These are phyloP conservation scores for Echinops telfairi DNA, from an alignment of 2,113 vertebrate genomes.

Conservation along the genomic window DNA sequence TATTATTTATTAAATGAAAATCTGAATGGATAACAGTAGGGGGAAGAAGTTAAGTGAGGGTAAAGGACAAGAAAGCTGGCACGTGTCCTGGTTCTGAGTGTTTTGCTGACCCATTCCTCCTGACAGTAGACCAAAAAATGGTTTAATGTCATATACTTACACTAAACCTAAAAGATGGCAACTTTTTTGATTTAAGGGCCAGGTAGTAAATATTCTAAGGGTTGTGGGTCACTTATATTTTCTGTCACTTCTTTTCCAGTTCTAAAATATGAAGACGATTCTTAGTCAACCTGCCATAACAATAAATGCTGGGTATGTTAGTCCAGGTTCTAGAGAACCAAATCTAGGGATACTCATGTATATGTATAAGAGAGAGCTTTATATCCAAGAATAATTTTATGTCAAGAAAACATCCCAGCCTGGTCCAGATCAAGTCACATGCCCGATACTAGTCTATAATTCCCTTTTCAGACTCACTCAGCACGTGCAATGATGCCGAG, in stretches of 20 bases:
- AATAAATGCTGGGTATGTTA: neutral
- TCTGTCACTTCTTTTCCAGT: neutral
- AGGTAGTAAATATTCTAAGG: neutral
- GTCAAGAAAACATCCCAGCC: too few relatives aligned
- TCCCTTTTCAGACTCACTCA: too few relatives aligned
- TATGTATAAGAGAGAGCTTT: too few relatives aligned
- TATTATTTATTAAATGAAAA: neutral
- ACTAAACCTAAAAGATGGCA: neutral
- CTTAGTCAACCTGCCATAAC: neutral
- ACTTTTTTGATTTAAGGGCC: neutral
- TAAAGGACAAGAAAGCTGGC: neutral
- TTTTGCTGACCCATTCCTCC: neutral
- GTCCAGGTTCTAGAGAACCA: too few relatives aligned
- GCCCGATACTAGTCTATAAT: too few relatives aligned
- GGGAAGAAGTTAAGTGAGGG: neutral
- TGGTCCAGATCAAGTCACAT: too few relatives aligned
- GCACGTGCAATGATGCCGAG: too few relatives aligned
- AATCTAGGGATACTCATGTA: too few relatives aligned
- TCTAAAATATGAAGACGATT: neutral
- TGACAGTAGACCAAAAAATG: neutral
- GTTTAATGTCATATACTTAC: neutral
- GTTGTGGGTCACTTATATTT: neutral
- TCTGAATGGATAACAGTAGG: neutral
- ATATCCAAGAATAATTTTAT: too few relatives aligned
- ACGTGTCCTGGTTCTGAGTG: neutral